A percentile compares a stretch with the other conserved stretches of the same genome.
Evolutionary conservation across 2,797 vertebrate species (phyloP).

Genomic region (Apogon hyalosoma): DNA sequence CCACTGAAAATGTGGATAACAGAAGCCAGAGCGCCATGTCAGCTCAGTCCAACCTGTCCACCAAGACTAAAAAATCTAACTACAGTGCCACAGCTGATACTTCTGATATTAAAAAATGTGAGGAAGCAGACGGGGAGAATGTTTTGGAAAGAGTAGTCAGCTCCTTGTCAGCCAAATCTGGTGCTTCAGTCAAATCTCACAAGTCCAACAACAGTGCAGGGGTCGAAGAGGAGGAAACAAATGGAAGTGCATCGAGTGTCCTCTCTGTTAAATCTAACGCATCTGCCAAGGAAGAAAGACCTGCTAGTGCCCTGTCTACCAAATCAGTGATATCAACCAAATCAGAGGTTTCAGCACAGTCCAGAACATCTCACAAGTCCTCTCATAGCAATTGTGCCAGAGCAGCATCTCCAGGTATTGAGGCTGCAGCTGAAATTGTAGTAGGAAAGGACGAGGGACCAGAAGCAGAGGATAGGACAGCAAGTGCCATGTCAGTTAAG

Average conservation of each 20-base stretch:
- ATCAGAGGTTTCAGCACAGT: constrained; percentile 69
- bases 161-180: constrained; percentile 62
- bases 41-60: constrained; percentile 49
- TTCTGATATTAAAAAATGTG: constrained; percentile 22
- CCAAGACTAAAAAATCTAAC: constrained; percentile 59
- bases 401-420: constrained; percentile 25
- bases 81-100: constrained; percentile 48
- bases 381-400: constrained; percentile 53
- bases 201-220: constrained; percentile 28
- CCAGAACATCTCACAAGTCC: constrained; percentile 57
- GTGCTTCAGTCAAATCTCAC: constrained; percentile 54
- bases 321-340: constrained; percentile 53
- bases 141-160: constrained; percentile 51
- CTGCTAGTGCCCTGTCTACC: constrained; percentile 42
- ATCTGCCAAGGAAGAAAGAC: constrained; percentile 43
- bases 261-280: constrained; percentile 48
- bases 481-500: constrained; percentile 66
- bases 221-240: constrained; percentile 25
- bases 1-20: constrained; percentile 26
- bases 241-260: constrained; percentile 37
- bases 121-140: constrained; percentile 45
- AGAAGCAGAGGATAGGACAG: constrained; percentile 54
- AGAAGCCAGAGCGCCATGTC: constrained; percentile 58
- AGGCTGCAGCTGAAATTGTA: not conserved
- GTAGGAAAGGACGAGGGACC: constrained; percentile 16